Percentiles rank a stretch among this genome's conserved stretches.
Conservation (phyloP, 2,888 invertebrate species). For the Andrena minutula region DNA sequence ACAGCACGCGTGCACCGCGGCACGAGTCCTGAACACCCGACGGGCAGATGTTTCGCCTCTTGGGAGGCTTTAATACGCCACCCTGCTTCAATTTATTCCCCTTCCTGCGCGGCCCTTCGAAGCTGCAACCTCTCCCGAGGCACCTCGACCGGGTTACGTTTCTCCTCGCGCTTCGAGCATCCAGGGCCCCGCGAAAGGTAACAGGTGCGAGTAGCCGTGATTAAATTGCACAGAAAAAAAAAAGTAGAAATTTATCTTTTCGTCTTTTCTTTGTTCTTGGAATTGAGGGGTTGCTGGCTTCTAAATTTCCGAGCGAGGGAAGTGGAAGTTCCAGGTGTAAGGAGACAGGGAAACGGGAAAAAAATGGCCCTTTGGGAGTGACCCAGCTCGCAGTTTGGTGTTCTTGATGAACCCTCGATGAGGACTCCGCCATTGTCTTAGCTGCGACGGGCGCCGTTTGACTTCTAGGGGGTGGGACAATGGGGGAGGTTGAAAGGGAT, state of each 20-base stretch:
- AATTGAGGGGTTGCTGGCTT: no score
- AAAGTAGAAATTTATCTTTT: no score
- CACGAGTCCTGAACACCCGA: conserved; percentile 68
- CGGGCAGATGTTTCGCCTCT: conserved; percentile 69
- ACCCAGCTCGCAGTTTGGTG: conserved; percentile 33
- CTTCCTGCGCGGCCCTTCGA: conserved; percentile 21
- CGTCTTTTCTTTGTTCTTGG: no score
- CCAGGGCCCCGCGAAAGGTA: background rate
- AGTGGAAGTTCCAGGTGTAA: no score
- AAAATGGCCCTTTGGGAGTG: conserved; percentile 26
- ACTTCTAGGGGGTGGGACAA: conserved; percentile 48
- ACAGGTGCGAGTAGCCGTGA: background rate
- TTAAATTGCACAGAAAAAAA: no score
- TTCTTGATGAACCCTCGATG: conserved; percentile 51
- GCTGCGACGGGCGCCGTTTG: conserved; percentile 53
- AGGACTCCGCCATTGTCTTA: conserved; percentile 52
- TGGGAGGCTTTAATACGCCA: conserved; percentile 65
- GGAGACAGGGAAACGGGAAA: conserved; percentile 2
- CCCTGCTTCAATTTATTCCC: conserved; percentile 59
- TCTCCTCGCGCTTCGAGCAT: background rate
- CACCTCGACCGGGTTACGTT: no score
- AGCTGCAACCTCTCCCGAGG: background rate
- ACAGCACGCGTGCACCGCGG: conserved; percentile 67
- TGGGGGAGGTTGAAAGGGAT: conserved; percentile 47
- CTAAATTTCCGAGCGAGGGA: no score